Base-by-base conservation (phyloP, 2,888 invertebrate genomes). In the Phytoseiulus persimilis region DNA sequence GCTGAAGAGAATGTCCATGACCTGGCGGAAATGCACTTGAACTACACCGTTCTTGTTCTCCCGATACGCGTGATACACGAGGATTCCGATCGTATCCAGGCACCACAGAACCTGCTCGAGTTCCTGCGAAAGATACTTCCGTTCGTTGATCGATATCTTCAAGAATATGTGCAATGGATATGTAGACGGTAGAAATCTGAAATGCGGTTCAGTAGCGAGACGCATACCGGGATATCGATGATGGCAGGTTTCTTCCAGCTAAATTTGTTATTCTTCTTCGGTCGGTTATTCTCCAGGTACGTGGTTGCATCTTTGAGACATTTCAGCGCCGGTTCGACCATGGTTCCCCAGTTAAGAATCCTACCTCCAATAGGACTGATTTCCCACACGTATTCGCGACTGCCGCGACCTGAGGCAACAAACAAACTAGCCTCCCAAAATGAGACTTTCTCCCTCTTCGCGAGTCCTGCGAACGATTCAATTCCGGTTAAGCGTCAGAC, bases 1-100 rank as follows among this genome's bases (percentile, higher is more conserved):
- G 32, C n/a, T 45, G 33, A 87, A 87, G n/a, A 87, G 31, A 11
- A 45, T 87, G 33, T 87, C 87, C 87, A 87, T 87, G 33, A 87
- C 45, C 18, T 87, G 39, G 9, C 87, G 32, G 31, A 87, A 87
- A 14, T 87, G 87, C 32, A 87, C 87, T 31, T 87, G 87, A 14
- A 45, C 45, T 23, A 87, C 87, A 0, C 87, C 87, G 87, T 87
- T 87, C 87, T 87, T 87, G 45, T 87, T 87, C 45, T 87, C 87
- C 6, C 39, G 32, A 31, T 87, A 87, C 2, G 87, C 87, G 87
- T 87, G n/a, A 31, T 87, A 87, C 33, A 87, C 87, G 18, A 87
- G 87, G 23, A 45, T 32, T 3, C 87, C 87, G 6, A 87, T 45
- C 32, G 31, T 14, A 33, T 87, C 87, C 87, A 87, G 31, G 87